These are phyloP conservation scores for Agrilus cyanescens DNA, from an alignment of 2,888 invertebrate genomes.

Conservation along the genomic window DNA sequence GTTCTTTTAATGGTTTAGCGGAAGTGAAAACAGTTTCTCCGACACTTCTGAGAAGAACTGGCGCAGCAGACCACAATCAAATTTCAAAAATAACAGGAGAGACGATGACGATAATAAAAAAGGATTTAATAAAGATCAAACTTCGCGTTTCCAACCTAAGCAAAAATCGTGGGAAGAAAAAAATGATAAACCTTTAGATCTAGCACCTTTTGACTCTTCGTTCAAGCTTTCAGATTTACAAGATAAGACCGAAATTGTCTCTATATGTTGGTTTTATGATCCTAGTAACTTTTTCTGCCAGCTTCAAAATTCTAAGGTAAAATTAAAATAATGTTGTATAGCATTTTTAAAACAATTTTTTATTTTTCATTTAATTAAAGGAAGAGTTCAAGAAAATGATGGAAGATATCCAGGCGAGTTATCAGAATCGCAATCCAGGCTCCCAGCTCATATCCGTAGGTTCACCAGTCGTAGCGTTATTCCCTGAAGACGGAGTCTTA, in stretches of 20 bases:
- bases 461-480: slow-evolving; percentile 55
- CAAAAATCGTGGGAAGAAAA: too few relatives aligned
- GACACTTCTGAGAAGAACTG: slow-evolving; percentile 27
- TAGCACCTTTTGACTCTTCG: slow-evolving; percentile 21
- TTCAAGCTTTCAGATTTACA: slow-evolving; percentile 27
- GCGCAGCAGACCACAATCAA: background rate
- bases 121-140: background rate
- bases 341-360: background rate
- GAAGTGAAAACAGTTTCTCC: slow-evolving; percentile 26
- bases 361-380: slow-evolving; percentile 15
- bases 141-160: background rate
- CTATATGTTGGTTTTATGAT: slow-evolving; percentile 63
- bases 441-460: slow-evolving; percentile 41
- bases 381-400: slow-evolving; percentile 54
- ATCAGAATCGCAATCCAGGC: slow-evolving; percentile 42
- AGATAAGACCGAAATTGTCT: slow-evolving; percentile 45
- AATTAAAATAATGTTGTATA: background rate
- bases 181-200: slow-evolving; percentile 12
- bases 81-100: background rate
- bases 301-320: slow-evolving; percentile 23
- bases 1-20: slow-evolving; percentile 7
- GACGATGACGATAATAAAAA: background rate
- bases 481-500: slow-evolving; percentile 56
- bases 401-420: slow-evolving; percentile 56
- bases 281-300: slow-evolving; percentile 56